Evolutionary conservation across 1,140 invertebrate species (phyloP).

Genomic region (Calephelis virginiensis): DNA sequence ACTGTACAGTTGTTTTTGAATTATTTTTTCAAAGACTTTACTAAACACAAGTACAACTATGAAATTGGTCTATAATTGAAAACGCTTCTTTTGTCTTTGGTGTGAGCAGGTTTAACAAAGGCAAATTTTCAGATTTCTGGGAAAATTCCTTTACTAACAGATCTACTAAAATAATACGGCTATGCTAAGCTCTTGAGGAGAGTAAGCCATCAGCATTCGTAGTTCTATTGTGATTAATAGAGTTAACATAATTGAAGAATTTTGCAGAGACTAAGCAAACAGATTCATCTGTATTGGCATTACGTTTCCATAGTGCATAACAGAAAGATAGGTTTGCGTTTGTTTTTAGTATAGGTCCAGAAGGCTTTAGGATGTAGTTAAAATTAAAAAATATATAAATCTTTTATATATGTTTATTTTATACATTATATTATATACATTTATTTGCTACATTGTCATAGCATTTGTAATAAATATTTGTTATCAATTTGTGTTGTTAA

Average conservation of each 20-base stretch:
- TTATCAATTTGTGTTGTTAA: too few species aligned
- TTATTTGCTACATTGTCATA: too few species aligned
- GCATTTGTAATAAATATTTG: too few species aligned
- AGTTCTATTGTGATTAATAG: not conserved
- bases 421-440: too few species aligned
- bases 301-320: not conserved
- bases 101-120: not conserved
- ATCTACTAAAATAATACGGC: not conserved
- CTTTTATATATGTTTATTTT: too few species aligned
- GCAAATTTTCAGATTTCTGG: not conserved
- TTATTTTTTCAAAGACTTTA: not conserved
- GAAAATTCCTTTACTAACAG: not conserved
- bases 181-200: not conserved
- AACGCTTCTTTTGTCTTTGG: not conserved
- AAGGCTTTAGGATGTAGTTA: not conserved
- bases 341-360: not conserved
- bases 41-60: not conserved
- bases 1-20: not conserved
- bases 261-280: not conserved
- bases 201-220: not conserved
- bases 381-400: too few species aligned
- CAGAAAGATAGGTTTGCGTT: not conserved
- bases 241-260: not conserved
- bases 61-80: constrained; percentile 2
- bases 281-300: not conserved